phyloP scores from a whole-genome alignment of 1,140 invertebrate genomes.

The Drosophila auraria region DNA sequence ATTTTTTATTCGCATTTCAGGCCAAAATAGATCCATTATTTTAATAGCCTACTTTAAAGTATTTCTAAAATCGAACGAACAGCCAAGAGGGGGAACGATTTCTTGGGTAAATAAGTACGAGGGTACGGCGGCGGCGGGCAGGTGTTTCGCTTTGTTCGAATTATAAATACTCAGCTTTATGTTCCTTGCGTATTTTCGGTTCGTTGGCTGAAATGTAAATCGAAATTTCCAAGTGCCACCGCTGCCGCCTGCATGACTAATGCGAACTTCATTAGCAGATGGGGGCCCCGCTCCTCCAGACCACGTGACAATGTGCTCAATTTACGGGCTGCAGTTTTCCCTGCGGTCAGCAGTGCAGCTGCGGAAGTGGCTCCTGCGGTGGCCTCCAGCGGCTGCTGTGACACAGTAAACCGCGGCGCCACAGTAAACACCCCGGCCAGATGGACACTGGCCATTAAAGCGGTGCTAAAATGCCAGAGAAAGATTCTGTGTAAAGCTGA shows the following conservation, averaged over 20 bases:
- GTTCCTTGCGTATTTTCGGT: conserved; percentile 20
- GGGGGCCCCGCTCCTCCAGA: conserved; percentile 1
- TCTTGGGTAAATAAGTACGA: background rate
- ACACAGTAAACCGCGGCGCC: conserved; percentile 26
- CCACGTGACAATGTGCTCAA: conserved; percentile 62
- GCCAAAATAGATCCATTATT: conserved; percentile 81
- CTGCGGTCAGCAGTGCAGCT: conserved; percentile 24
- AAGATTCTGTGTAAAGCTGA: conserved; percentile 47
- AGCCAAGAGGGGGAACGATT: conserved; percentile 6
- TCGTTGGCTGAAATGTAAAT: conserved; percentile 30
- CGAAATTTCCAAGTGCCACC: conserved; percentile 54
- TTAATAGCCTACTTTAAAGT: conserved; percentile 81
- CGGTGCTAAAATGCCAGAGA: conserved; percentile 39
- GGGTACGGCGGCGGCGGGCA: conserved; percentile 3
- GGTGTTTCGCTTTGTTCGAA: conserved; percentile 43
- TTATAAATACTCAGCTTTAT: conserved; percentile 47
- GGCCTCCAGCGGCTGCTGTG: conserved; percentile 12
- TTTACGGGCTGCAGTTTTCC: conserved; percentile 46
- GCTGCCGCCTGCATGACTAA: conserved; percentile 55
- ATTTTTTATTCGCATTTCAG: conserved; percentile 42
- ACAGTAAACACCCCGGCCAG: conserved; percentile 54
- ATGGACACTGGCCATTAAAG: conserved; percentile 47
- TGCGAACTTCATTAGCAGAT: conserved; percentile 71
- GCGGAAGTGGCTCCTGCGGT: conserved; percentile 41
- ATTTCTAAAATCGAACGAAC: conserved; percentile 68